Base-by-base conservation (phyloP, 2,797 vertebrate species). In the Poeciliopsis presidionis region DNA sequence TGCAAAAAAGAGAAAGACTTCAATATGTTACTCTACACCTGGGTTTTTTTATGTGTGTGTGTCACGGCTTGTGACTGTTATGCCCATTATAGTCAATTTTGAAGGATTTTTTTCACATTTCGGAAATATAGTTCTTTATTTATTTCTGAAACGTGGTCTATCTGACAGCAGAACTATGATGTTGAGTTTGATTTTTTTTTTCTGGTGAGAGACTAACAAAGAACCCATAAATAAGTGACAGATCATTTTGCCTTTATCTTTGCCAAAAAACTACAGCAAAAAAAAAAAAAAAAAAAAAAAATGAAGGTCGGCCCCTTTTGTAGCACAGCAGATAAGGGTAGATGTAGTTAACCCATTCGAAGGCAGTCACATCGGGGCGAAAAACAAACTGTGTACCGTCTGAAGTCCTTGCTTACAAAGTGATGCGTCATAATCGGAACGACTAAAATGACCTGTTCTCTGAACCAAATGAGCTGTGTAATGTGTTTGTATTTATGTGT, bases 391-490 rank as follows among this genome's bases (percentile, higher is more conserved):
- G 82, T 80, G 81, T 86, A 86, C 72, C 47, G 82, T 79, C 81
- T 80, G 72, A 82, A 78, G 88, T 84, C 82, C 86, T 84, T 82
- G 80, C 86, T 83, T 84, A 81, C 73, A 85, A 79, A 80, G 53
- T 71, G 25, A 75, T 89, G 86, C 92, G 43, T 92, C 89, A 88
- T 76, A 43, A 39, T 33, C 74, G 77, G 80, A 82, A 87, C 72
- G 79, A 81, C 78, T 81, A 72, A 81, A 74, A 77, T 79, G 85
- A 86, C 84, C 86, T 87, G 81, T 88, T 91, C 82, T 86, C 25
- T 80, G 81, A 85, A 81, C 78, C 82, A 76, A 87, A 89, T 83
- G 82, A 86, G 87, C 86, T 89, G 86, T 83, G 84, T 81, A 83
- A 80, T 83, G 79, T 77, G 85, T 86, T 74, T 87, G 81, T 81